These are phyloP conservation scores for Chelonus insularis DNA, from an alignment of 1,140 invertebrate species.

Conservation along the genomic window DNA sequence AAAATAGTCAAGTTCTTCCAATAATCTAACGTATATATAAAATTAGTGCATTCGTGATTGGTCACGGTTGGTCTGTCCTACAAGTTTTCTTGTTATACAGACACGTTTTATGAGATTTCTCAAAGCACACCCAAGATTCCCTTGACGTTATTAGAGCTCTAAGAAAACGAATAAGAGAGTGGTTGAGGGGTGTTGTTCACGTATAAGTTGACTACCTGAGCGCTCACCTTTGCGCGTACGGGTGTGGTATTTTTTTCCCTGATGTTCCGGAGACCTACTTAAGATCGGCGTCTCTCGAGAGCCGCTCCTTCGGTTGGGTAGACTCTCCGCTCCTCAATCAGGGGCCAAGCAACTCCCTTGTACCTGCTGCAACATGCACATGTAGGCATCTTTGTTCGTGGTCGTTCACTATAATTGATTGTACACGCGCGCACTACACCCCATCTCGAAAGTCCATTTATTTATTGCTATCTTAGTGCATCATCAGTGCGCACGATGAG, in stretches of 20 bases:
- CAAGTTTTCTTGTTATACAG: too few relatives aligned
- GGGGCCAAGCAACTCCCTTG: slow-evolving; percentile 13
- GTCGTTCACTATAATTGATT: slow-evolving; percentile 29
- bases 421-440: slow-evolving; percentile 24
- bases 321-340: slow-evolving; percentile 21
- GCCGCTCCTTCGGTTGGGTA: slow-evolving; percentile 26
- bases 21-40: too few relatives aligned
- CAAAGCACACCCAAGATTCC: too few relatives aligned
- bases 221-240: slow-evolving; percentile 18
- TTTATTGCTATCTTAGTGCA: slow-evolving; percentile 31
- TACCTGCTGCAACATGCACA: slow-evolving; percentile 13
- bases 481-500: slow-evolving; percentile 16
- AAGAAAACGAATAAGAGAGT: not conserved
- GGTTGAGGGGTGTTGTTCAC: slow-evolving; percentile 6
- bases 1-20: too few relatives aligned
- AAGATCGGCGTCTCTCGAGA: slow-evolving; percentile 34
- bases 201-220: not conserved
- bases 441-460: slow-evolving; percentile 26
- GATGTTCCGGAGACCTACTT: slow-evolving; percentile 43
- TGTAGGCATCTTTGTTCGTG: slow-evolving; percentile 19
- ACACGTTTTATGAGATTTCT: too few relatives aligned
- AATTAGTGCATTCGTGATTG: too few relatives aligned
- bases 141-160: too few relatives aligned
- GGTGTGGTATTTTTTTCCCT: slow-evolving; percentile 28
- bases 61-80: too few relatives aligned